Base-by-base conservation (phyloP, 2,888 invertebrate genomes). In the Mimumesa dahlbomi region DNA sequence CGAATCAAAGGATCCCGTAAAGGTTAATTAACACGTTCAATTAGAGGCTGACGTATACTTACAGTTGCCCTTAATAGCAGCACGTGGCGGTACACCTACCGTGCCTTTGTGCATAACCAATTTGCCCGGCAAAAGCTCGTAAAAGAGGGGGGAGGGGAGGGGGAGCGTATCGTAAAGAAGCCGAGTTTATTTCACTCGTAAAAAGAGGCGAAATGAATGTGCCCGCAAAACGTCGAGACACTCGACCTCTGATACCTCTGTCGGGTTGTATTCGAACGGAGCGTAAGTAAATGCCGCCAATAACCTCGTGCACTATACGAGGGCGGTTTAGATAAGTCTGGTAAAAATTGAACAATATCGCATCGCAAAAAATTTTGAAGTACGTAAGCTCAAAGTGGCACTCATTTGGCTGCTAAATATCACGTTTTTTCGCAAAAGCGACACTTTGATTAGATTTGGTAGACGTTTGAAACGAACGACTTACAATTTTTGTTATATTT, bases 111-210 rank as follows among this genome's bases (percentile, higher is more conserved):
- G 57, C 22, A 45, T 68, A 53, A 43, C 21, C 56, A 63, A 62
- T 58, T 56, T 52, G 11, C 62, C 25, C 40, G 6, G 21, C 1
- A 11, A 52, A 49, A 43, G 18, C 56, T 61, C 52, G 45, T 57
- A 61, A 69, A 69, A 46, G 31, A 13, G 13, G 31, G n/a, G n/a
- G n/a, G n/a, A n/a, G n/a, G n/a, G n/a, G n/a, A n/a, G n/a, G n/a
- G n/a, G n/a, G n/a, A n/a, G 46, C 11, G 21, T 49, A 19, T 40
- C 58, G 56, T 71, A 63, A 71, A 71, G 19, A 42, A 22, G 52
- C 16, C 4, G 43, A 58, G 45, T 71, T 67, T 67, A 67, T 36
- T 46, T 18, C 7, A 21, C 31, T 11, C 48, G 57, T 62, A 67
- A 66, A 71, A 61, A 50, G 36, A 56, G 58, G 29, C 29, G 40